A percentile compares a stretch with the other conserved stretches of the same genome.
Conservation (phyloP, 2,797 vertebrate species). For the Glyptemys insculpta region DNA sequence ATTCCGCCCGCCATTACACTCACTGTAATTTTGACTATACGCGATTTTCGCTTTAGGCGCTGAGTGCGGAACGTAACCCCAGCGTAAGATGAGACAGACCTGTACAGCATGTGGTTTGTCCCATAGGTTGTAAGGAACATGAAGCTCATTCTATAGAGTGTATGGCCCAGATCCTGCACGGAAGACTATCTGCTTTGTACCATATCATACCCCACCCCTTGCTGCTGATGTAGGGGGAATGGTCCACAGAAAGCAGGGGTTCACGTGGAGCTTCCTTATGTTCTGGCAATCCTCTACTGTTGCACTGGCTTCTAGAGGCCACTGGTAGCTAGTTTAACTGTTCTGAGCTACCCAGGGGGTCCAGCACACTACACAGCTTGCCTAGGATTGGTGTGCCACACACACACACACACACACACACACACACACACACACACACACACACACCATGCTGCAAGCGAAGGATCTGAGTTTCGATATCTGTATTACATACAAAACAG, state of each 20-base stretch:
- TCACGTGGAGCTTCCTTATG: not conserved
- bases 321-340: not conserved
- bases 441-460: not conserved
- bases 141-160: not conserved
- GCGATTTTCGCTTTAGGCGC: no score
- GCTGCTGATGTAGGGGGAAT: not conserved
- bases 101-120: not conserved
- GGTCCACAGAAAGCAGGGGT: not conserved
- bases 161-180: not conserved
- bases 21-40: no score
- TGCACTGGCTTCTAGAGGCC: not conserved
- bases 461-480: not conserved
- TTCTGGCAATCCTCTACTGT: not conserved
- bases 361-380: not conserved
- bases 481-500: not conserved
- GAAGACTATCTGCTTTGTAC: not conserved
- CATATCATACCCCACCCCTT: not conserved
- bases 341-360: not conserved
- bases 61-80: no score
- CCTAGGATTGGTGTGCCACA: not conserved
- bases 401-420: not conserved
- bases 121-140: not conserved
- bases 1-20: no score
- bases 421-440: not conserved
- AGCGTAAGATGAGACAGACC: no score